Base-by-base conservation (phyloP, 2,113 vertebrate species). In the Callionymus lyra region DNA sequence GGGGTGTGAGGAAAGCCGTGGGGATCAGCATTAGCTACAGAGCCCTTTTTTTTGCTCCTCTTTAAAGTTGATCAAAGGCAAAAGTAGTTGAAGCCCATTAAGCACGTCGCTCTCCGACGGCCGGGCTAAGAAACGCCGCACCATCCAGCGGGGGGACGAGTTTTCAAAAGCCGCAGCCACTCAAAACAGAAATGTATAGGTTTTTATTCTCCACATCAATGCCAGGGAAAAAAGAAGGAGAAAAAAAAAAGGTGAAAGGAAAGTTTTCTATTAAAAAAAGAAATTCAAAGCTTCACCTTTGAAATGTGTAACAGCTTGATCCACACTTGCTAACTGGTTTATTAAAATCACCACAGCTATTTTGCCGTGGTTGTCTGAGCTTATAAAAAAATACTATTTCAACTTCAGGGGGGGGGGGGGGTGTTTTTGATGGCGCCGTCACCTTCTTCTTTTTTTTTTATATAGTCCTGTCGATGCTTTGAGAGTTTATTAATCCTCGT, bases 41-140 rank as follows among this genome's bases (percentile, higher is more conserved):
- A 80, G 70, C 71, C 74, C 74, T 80, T 79, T 83, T 79, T 80
- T 83, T 79, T 80, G 73, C 78, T 80, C 68, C 74, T 82, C 76
- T 84, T 82, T 81, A 83, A 81, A 82, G 54, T 81, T 84, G 81
- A 85, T 85, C 80, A 86, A 84, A 86, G 78, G 60, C 74, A 77
- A 66, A 45, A 70, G 73, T 76, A 80, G 74, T 82, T 83, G 76
- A 86, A 84, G 76, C 76, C 81, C 74, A 79, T 84, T 83, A 83
- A 76, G 72, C 65, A 82, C 70, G 64, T 77, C 76, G 58, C 54
- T 72, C 70, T 70, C 56, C 70, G 79, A 76, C 65, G 68, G 74
- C 74, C 56, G 16, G 69, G 52, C 71, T 65, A 66, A 80, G 62
- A 68, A n/a, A 63, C 43, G 31, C 31, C 10, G 31, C 58, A 74